Conservation (phyloP, 1,140 invertebrate species). For the Marisa cornuarietis region DNA sequence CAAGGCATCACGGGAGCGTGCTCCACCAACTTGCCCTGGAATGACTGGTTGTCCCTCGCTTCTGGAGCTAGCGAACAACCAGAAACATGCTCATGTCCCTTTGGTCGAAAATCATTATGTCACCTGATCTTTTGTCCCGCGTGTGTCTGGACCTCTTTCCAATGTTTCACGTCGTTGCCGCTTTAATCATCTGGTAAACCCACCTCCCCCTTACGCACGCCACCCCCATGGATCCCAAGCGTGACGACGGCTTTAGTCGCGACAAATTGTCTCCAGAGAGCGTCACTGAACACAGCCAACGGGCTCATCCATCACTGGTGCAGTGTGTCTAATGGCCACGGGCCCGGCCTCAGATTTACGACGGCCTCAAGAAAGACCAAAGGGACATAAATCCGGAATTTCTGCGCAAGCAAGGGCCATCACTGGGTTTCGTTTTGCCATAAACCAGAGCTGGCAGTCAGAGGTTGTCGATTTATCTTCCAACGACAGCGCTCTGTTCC, state of each 20-base stretch:
- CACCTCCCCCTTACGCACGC: too few relatives aligned
- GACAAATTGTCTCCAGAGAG: slow-evolving; percentile 14
- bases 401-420: background rate
- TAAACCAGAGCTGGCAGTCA: background rate
- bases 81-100: too few relatives aligned
- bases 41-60: too few relatives aligned
- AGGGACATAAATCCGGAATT: slow-evolving; percentile 3
- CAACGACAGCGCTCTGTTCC: background rate
- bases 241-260: background rate
- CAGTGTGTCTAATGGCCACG: background rate
- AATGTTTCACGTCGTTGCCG: background rate
- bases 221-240: background rate
- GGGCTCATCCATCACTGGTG: slow-evolving; percentile 2
- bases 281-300: background rate
- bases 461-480: slow-evolving; percentile 2
- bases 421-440: slow-evolving; percentile 2
- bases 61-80: too few relatives aligned
- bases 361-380: background rate
- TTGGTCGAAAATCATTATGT: too few relatives aligned
- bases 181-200: background rate
- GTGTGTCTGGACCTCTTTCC: too few relatives aligned
- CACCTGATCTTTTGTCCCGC: too few relatives aligned
- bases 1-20: too few relatives aligned
- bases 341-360: slow-evolving; percentile 8
- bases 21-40: too few relatives aligned